Evolutionary conservation across 1,140 invertebrate species (phyloP), one percentile per base, ranked within the genome.

Genomic region (Cotesia vestalis): DNA sequence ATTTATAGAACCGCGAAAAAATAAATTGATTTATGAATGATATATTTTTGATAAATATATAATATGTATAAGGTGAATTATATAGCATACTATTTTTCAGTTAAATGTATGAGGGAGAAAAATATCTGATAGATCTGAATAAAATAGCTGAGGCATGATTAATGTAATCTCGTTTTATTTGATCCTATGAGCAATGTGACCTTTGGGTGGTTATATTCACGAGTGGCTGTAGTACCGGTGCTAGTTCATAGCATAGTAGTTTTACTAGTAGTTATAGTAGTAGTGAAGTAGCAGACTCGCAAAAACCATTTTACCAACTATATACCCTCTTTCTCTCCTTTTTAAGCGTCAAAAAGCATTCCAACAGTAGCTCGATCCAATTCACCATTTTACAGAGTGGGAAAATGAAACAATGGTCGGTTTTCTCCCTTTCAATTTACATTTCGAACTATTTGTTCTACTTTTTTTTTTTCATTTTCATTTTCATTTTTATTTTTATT

Each of bases 341-440:
- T 72, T 66, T 66, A 36, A 53, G 14, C 70, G 36, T 72, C 70
- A 72, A 66, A 66, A 55, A 67, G 66, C 66, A 67, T 67, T 67
- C 27, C 66, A 67, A 20, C 40, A 53, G 20, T 36, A 38, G 35
- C 40, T 27, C 6, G 46, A 53, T 53, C 51, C 51, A 52, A 27
- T 62, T 36, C 60, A 62, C 12, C 60, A 62, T 59, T 59, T 59
- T 59, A 27, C 57, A 6, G 20, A 20, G 17, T 20, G 57, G 17
- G 20, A 59, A 59, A 59, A 59, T 59, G 57, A 59, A 59, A 59
- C 17, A 59, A 20, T 27, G n/a, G 8, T 20, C 9, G 57, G 17
- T 59, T 59, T 46, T 59, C 17, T 27, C 17, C 20, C 20, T 59
- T 11, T 27, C 17, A 17, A 59, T 59, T 59, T 59, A 59, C 57